These are phyloP conservation scores for Cryptosula pallasiana DNA, from an alignment of 2,888 invertebrate genomes.

Conservation along the genomic window DNA sequence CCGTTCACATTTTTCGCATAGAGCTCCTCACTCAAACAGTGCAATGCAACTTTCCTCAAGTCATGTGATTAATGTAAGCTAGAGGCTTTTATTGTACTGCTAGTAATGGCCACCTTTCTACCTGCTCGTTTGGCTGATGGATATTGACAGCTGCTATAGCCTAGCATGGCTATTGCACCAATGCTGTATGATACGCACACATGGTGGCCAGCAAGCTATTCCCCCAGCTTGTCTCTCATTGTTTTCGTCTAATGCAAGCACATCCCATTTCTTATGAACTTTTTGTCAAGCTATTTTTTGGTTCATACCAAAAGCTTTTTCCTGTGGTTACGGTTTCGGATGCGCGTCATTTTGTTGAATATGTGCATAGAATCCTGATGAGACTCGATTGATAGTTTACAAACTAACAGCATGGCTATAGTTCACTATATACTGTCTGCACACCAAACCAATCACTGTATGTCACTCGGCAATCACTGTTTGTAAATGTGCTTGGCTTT, in stretches of 20 bases:
- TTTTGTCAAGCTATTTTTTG: too few relatives aligned
- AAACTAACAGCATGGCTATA: neutral
- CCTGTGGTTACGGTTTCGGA: neutral
- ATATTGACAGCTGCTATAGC: too few relatives aligned
- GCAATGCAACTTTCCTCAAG: too few relatives aligned
- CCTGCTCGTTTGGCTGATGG: neutral
- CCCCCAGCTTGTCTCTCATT: neutral
- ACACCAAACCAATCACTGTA: neutral
- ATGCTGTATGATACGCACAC: too few relatives aligned
- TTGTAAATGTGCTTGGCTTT: slow-evolving; percentile 6
- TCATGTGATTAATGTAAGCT: neutral
- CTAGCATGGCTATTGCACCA: too few relatives aligned
- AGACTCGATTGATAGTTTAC: neutral
- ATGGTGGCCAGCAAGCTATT: too few relatives aligned
- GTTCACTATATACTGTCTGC: neutral
- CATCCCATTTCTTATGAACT: neutral
- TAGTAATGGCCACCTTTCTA: neutral
- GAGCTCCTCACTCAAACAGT: too few relatives aligned
- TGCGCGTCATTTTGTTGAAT: neutral
- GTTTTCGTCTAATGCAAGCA: neutral
- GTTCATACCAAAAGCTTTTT: neutral
- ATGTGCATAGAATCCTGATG: neutral
- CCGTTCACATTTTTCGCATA: too few relatives aligned
- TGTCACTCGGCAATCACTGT: neutral
- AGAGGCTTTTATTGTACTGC: neutral